These are phyloP conservation scores for Leucoptera coffeella DNA, from an alignment of 2,888 invertebrate species.

Conservation along the genomic window DNA sequence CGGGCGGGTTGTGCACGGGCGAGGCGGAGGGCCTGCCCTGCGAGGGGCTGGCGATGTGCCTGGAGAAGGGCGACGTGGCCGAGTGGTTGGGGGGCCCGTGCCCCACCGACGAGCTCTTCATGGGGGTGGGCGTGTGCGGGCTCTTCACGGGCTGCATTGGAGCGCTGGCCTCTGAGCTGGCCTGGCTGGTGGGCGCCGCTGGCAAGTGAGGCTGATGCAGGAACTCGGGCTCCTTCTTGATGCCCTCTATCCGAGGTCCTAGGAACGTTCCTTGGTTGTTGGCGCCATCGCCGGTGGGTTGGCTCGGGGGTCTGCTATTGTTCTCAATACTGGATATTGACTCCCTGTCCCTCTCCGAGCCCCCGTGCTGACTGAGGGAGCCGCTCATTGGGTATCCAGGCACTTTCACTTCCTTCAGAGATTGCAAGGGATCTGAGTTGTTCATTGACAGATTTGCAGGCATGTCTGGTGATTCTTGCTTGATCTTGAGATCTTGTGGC, in stretches of 20 bases:
- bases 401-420: slow-evolving; percentile 74
- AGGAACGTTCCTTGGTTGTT: slow-evolving; percentile 50
- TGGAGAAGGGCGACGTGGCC: slow-evolving; percentile 41
- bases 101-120: slow-evolving; percentile 31
- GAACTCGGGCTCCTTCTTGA: slow-evolving; percentile 69
- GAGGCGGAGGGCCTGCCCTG: slow-evolving; percentile 43
- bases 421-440: slow-evolving; percentile 65
- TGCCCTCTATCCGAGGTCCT: slow-evolving; percentile 63
- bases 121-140: slow-evolving; percentile 47
- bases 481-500: slow-evolving; percentile 48
- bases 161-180: slow-evolving; percentile 35
- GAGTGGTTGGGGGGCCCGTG: slow-evolving; percentile 29
- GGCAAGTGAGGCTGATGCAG: slow-evolving; percentile 44
- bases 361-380: slow-evolving; percentile 41
- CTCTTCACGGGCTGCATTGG: slow-evolving; percentile 53
- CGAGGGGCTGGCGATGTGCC: slow-evolving; percentile 35
- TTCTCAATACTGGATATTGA: slow-evolving; percentile 42
- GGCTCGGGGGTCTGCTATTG: slow-evolving; percentile 38
- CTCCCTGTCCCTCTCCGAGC: slow-evolving; percentile 34
- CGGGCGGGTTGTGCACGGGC: slow-evolving; percentile 49
- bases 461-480: slow-evolving; percentile 48
- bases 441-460: slow-evolving; percentile 45
- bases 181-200: slow-evolving; percentile 24
- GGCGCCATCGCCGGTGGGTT: slow-evolving; percentile 38
- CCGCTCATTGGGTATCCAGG: slow-evolving; percentile 61